A percentile compares a stretch with the other conserved stretches of the same genome.
phyloP scores from a whole-genome alignment of 2,797 vertebrate species.

The Echiichthys vipera region DNA sequence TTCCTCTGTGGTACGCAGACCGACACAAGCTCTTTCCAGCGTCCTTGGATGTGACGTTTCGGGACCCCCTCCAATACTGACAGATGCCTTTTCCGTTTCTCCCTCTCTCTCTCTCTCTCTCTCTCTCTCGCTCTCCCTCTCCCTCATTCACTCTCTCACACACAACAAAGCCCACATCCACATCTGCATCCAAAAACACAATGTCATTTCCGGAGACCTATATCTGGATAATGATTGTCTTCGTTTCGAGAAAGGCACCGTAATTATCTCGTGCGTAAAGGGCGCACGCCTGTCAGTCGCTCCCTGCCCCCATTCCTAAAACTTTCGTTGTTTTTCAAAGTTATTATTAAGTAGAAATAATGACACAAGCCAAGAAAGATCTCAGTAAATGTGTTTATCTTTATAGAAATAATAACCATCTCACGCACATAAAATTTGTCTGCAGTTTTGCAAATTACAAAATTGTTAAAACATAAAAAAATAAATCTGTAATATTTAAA shows the following conservation, averaged over 20 bases:
- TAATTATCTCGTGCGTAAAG: slow-evolving; percentile 35
- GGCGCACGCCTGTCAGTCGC: not conserved
- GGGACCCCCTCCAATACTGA: slow-evolving; percentile 50
- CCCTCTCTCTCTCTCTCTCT: not conserved
- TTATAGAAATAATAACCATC: not conserved
- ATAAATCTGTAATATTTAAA: not conserved
- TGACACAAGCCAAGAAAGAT: not conserved
- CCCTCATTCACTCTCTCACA: not conserved
- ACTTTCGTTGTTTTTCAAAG: not conserved
- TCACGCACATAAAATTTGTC: not conserved
- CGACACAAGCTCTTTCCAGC: slow-evolving; percentile 35
- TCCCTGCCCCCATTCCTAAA: not conserved
- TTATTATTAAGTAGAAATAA: not conserved
- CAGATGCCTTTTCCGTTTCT: slow-evolving; percentile 23
- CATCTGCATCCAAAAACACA: slow-evolving; percentile 4
- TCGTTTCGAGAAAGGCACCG: not conserved
- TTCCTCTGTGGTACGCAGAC: slow-evolving; percentile 17
- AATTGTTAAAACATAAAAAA: not conserved
- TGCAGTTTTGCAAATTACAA: not conserved
- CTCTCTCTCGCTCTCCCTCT: not conserved
- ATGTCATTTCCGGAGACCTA: slow-evolving; percentile 15
- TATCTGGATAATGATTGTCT: slow-evolving; percentile 32
- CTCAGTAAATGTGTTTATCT: not conserved
- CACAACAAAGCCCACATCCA: not conserved
- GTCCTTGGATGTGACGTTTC: slow-evolving; percentile 66